phyloP scores from a whole-genome alignment of 2,888 invertebrate genomes.

The Patella pellucida region DNA sequence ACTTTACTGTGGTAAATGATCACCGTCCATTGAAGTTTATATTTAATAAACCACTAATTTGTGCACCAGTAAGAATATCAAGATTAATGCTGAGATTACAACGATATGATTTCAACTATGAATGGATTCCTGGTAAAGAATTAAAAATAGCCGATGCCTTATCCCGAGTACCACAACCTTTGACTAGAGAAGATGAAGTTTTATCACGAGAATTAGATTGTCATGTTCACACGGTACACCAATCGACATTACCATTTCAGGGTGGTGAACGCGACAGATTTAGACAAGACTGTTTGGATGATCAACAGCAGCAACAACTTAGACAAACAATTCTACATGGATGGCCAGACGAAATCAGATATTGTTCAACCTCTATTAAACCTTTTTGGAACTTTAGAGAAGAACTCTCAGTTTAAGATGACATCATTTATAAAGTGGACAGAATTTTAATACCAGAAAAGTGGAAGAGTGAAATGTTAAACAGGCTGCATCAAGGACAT shows the following conservation, averaged over 20 bases:
- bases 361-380: not conserved
- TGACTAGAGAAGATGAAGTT: not conserved
- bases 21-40: slow-evolving; percentile 13
- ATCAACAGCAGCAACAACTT: not conserved
- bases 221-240: slow-evolving; percentile 1
- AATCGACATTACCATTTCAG: not conserved
- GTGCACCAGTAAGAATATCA: not conserved
- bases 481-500: not conserved
- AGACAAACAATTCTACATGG: not conserved
- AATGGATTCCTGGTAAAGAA: slow-evolving; percentile 13
- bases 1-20: slow-evolving; percentile 15
- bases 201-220: not conserved
- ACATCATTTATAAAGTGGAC: not conserved
- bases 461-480: slow-evolving; percentile 11
- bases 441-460: not conserved
- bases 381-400: not conserved
- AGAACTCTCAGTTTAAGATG: not conserved
- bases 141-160: not conserved
- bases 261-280: not conserved
- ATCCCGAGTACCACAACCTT: not conserved
- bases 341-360: too few species aligned
- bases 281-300: not conserved
- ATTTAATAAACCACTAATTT: not conserved
- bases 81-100: slow-evolving; percentile 14
- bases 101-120: slow-evolving; percentile 11